Base-by-base conservation (phyloP, 2,888 invertebrate genomes). In the Bugula neritina region DNA sequence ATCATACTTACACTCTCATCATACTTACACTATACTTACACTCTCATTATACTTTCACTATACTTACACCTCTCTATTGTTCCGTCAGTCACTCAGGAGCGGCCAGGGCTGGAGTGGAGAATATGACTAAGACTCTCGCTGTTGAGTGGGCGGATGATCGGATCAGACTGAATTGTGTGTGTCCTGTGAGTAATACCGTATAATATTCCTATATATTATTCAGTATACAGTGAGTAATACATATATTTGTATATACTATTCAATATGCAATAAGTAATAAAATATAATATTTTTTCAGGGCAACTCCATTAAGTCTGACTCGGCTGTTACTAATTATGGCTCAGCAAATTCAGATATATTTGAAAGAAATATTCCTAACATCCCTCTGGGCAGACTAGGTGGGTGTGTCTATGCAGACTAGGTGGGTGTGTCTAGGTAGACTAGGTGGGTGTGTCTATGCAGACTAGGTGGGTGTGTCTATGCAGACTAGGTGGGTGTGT, bases 21-120 rank as follows among this genome's bases (percentile, higher is more conserved):
- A n/a, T n/a, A n/a, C n/a, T n/a, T n/a, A n/a, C n/a, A n/a, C n/a
- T n/a, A n/a, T n/a, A n/a, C n/a, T n/a, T n/a, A n/a, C n/a, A n/a
- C n/a, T n/a, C n/a, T n/a, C n/a, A n/a, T n/a, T n/a, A n/a, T n/a
- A n/a, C n/a, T n/a, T n/a, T n/a, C n/a, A n/a, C n/a, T n/a, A n/a
- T n/a, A n/a, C n/a, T n/a, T n/a, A n/a, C n/a, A n/a, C n/a, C n/a
- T n/a, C n/a, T n/a, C n/a, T n/a, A n/a, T n/a, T n/a, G n/a, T n/a
- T n/a, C n/a, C n/a, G n/a, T 5, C 76, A 85, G 85, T 35, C 87
- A 87, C 75, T 85, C 86, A n/a, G 86, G 85, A 25, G 87, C 87
- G 43, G 86, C 87, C 0, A 77, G 86, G 58, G 84, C 86, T 72
- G 87, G 82, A 27, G 86, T 87, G 27, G 83, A 85, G 71, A 87